These are phyloP conservation scores for Ichneumoninae sp. DNA, from an alignment of 2,888 invertebrate species.

Conservation along the genomic window DNA sequence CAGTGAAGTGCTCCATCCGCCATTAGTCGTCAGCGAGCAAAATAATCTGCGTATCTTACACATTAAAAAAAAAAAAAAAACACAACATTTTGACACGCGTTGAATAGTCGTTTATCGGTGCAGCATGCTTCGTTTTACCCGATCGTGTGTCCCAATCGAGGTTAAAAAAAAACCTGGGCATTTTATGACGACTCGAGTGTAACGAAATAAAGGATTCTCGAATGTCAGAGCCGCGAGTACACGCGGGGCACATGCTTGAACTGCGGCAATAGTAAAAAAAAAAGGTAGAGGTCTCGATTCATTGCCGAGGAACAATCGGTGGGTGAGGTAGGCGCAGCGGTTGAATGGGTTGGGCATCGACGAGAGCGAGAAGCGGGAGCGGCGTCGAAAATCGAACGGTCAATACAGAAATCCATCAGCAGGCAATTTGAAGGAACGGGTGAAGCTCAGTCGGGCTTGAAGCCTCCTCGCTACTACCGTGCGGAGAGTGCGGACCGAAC, in stretches of 20 bases:
- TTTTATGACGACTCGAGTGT: slow-evolving; percentile 42
- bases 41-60: too few species aligned
- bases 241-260: slow-evolving; percentile 14
- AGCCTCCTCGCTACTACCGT: slow-evolving; percentile 32
- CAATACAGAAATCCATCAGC: slow-evolving; percentile 63
- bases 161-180: neutral
- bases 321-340: neutral
- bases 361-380: slow-evolving; percentile 28
- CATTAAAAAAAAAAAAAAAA: neutral
- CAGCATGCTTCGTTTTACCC: neutral
- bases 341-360: slow-evolving; percentile 11
- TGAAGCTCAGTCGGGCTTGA: slow-evolving; percentile 42
- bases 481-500: slow-evolving; percentile 35
- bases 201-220: slow-evolving; percentile 45
- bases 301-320: slow-evolving; percentile 47
- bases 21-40: neutral
- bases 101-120: neutral
- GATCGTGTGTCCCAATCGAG: neutral
- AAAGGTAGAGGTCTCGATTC: slow-evolving; percentile 36
- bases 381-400: slow-evolving; percentile 63
- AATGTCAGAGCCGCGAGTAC: slow-evolving; percentile 22
- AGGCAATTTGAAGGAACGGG: slow-evolving; percentile 57
- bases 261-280: slow-evolving; percentile 13
- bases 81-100: neutral
- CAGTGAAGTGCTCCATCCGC: neutral